These are phyloP conservation scores for Melanotus villosus DNA, from an alignment of 2,888 invertebrate genomes.

Conservation along the genomic window DNA sequence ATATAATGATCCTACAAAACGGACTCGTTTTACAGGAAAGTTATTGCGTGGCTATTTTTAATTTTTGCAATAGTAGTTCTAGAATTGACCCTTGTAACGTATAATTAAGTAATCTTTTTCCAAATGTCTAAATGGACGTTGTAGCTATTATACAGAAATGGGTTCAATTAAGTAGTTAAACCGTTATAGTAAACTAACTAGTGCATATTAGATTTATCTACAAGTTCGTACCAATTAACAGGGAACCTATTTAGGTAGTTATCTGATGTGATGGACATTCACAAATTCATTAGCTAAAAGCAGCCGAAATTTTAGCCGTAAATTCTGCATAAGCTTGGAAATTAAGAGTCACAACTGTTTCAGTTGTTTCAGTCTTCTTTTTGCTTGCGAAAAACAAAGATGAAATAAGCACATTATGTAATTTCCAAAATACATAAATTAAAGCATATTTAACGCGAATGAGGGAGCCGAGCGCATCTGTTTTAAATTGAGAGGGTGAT, in stretches of 20 bases:
- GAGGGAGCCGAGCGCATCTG: slow-evolving; percentile 49
- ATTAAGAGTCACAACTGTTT: background rate
- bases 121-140: too few relatives aligned
- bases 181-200: background rate
- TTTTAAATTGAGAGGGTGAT: slow-evolving; percentile 55
- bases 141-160: too few relatives aligned
- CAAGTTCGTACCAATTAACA: slow-evolving; percentile 18
- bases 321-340: background rate
- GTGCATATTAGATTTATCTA: slow-evolving; percentile 3
- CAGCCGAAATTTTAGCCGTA: background rate
- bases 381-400: slow-evolving; percentile 17
- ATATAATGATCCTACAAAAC: too few relatives aligned
- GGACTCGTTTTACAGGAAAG: too few relatives aligned
- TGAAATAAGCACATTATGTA: slow-evolving; percentile 44
- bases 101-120: too few relatives aligned
- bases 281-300: slow-evolving; percentile 29
- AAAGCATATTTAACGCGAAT: slow-evolving; percentile 48
- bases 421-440: slow-evolving; percentile 56
- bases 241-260: slow-evolving; percentile 15
- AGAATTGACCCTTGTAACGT: too few relatives aligned
- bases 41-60: too few relatives aligned
- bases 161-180: too few relatives aligned
- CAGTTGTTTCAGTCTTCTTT: background rate
- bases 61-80: too few relatives aligned
- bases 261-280: background rate